Percentiles rank a stretch among this genome's conserved stretches.
Conservation (phyloP, 2,113 vertebrate species). For the Acrocephalus arundinaceus region DNA sequence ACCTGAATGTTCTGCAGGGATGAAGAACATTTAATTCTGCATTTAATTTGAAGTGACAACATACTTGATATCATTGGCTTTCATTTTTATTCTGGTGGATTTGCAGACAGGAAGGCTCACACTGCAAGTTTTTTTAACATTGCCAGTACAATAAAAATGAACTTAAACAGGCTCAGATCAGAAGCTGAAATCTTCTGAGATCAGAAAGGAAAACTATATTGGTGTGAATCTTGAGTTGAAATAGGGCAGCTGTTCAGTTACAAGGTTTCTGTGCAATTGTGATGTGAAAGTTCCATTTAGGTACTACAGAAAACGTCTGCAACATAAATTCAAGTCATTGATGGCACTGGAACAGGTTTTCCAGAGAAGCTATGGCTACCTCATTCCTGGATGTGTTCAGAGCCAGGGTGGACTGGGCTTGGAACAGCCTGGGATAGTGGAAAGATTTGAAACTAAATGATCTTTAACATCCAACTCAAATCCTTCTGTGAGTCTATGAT, state of each 20-base stretch:
- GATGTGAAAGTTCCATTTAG: neutral
- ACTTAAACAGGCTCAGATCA: neutral
- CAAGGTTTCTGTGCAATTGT: neutral
- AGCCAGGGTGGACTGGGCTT: neutral
- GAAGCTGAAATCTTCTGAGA: neutral
- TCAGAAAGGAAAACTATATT: neutral
- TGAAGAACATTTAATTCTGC: constrained; percentile 1
- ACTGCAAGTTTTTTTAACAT: constrained; percentile 28
- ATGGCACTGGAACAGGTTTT: neutral
- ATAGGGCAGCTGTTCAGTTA: neutral
- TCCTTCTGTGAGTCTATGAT: neutral
- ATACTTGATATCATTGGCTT: neutral
- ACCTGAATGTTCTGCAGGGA: neutral
- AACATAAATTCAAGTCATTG: neutral
- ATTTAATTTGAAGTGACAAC: neutral
- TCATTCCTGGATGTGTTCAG: neutral
- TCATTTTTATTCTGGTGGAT: neutral
- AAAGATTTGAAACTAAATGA: neutral
- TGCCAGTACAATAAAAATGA: constrained; percentile 21
- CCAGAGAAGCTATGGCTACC: neutral
- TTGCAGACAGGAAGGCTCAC: constrained; percentile 28
- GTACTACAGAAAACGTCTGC: neutral
- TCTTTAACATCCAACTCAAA: neutral
- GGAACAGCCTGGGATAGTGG: neutral
- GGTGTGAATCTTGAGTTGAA: neutral